Evolutionary conservation across 30 jellyfish, hydroid and myxozoan genomes (phyloP), one percentile per base, ranked within the genome.

Genomic region (Sanderia malayensis): DNA sequence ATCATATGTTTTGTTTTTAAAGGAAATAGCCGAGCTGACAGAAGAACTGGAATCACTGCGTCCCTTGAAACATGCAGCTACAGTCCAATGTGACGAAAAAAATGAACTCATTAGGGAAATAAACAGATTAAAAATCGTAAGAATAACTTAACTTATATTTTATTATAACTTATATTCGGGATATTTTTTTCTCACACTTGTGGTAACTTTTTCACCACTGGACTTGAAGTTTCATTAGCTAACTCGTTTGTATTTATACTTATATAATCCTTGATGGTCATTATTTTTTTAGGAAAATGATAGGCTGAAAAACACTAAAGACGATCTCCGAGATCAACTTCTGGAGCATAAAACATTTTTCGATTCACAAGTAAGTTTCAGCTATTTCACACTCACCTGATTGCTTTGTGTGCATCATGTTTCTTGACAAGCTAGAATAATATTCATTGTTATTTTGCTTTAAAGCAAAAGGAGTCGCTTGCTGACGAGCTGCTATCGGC

Each of bases 401-500:
- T n/a, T n/a, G n/a, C n/a, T n/a, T n/a, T n/a, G n/a, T n/a, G n/a
- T n/a, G n/a, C n/a, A n/a, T n/a, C n/a, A n/a, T n/a, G n/a, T n/a
- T n/a, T n/a, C n/a, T n/a, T n/a, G n/a, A n/a, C n/a, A n/a, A n/a
- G n/a, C n/a, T n/a, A n/a, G n/a, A n/a, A n/a, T n/a, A n/a, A n/a
- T n/a, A n/a, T n/a, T n/a, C n/a, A n/a, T n/a, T n/a, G n/a, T n/a
- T 49, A n/a, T 32, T 41, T 55, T 1, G 23, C 21, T 52, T 46
- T 75, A 2, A 26, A 92, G 98, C 84, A 92, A 44, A 83, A 76
- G 64, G 82, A 74, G 25, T 75, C 98, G 3, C 84, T 92, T n/a
- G 98, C 98, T 8, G 98, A 84, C 44, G 98, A 92, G 55, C 83
- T 92, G 41, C 46, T 70, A 13, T 28, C 95, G 15, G 98, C 98